Evolutionary conservation across 2,888 invertebrate species (phyloP).

Genomic region (Suillia variegata): DNA sequence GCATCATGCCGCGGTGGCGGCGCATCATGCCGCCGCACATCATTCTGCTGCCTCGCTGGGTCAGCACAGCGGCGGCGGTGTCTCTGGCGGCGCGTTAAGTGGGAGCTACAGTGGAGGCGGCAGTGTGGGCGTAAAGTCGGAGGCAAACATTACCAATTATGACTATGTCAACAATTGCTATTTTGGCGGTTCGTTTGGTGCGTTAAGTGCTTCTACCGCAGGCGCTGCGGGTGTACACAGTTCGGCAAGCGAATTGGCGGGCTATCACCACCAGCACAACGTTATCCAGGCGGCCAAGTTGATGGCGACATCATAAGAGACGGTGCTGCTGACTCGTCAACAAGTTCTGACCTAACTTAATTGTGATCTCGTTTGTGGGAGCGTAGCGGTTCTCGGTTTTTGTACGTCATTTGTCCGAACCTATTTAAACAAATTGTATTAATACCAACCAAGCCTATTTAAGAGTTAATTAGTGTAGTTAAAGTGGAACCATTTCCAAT

Average conservation of each 20-base stretch:
- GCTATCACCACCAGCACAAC: constrained; percentile 84
- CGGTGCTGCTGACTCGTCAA: constrained; percentile 38
- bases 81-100: constrained; percentile 10
- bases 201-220: constrained; percentile 49
- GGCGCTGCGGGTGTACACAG: constrained; percentile 44
- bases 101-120: constrained; percentile 24
- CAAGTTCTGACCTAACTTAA: constrained; percentile 16
- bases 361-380: neutral
- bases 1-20: constrained; percentile 25
- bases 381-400: too few species aligned
- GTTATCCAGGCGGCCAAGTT: constrained; percentile 83
- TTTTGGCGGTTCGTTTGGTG: constrained; percentile 59
- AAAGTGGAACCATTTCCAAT: too few species aligned
- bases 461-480: too few species aligned
- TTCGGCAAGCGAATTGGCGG: constrained; percentile 67
- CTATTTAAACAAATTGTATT: too few species aligned
- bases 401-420: too few species aligned
- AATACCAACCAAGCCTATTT: too few species aligned
- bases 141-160: constrained; percentile 58
- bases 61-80: constrained; percentile 26
- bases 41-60: constrained; percentile 30
- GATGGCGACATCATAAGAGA: constrained; percentile 77
- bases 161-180: constrained; percentile 62
- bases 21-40: constrained; percentile 30
- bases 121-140: constrained; percentile 59